Conservation (phyloP, 2,113 vertebrate species). For the Pygoscelis antarcticus region DNA sequence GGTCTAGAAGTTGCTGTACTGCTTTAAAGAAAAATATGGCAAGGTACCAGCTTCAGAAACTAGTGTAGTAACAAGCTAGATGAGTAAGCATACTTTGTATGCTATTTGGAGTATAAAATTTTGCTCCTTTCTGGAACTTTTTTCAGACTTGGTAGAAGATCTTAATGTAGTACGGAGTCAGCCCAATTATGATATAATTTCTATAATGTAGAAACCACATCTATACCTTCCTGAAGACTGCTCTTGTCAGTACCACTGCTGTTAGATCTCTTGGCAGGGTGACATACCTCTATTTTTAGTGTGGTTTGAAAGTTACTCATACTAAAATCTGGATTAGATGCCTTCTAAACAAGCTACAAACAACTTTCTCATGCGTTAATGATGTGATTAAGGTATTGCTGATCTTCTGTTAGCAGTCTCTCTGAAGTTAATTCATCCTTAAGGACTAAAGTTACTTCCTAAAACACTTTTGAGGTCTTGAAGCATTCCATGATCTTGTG, state of each 20-base stretch:
- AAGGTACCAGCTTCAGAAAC: not conserved
- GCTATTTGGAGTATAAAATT: not conserved
- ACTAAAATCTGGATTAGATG: not conserved
- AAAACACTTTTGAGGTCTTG: not conserved
- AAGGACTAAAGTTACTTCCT: not conserved
- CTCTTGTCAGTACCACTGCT: not conserved
- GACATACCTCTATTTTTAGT: not conserved
- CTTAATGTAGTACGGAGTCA: not conserved
- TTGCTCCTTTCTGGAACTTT: not conserved
- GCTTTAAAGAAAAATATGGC: rapidly evolving
- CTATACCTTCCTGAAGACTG: not conserved
- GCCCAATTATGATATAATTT: too few relatives aligned
- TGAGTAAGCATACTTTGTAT: not conserved
- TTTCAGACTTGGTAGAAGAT: not conserved
- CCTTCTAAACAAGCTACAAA: not conserved
- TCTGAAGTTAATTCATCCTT: not conserved
- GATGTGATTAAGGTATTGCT: not conserved
- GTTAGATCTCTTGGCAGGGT: not conserved
- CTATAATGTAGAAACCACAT: not conserved
- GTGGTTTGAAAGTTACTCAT: not conserved
- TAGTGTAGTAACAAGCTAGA: not conserved
- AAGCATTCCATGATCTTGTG: not conserved
- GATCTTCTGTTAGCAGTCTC: not conserved
- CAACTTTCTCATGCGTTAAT: rapidly evolving
- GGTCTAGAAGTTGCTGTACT: not conserved